phyloP scores from a whole-genome alignment of 2,888 invertebrate genomes.

The Latheticus oryzae region DNA sequence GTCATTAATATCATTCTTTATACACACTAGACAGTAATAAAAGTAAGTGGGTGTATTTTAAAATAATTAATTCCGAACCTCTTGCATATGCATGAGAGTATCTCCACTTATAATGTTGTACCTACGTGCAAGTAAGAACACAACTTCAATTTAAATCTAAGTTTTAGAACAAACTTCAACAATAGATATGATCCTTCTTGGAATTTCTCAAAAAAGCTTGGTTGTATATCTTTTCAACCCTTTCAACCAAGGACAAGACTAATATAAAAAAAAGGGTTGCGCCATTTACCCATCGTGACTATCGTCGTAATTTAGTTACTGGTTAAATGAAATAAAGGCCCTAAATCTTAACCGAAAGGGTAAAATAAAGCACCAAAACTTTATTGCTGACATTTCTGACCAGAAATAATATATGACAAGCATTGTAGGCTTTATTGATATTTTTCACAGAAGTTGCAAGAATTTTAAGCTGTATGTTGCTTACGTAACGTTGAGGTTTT shows the following conservation, averaged over 20 bases:
- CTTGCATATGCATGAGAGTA: too few species aligned
- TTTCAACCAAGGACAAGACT: slow-evolving; percentile 40
- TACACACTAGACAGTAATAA: too few species aligned
- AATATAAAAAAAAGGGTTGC: slow-evolving; percentile 49
- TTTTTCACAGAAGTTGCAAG: slow-evolving; percentile 17
- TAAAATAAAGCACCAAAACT: slow-evolving; percentile 42
- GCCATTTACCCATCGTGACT: slow-evolving; percentile 44
- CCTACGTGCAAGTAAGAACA: too few species aligned
- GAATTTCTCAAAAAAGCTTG: slow-evolving; percentile 4
- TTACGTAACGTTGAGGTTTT: slow-evolving; percentile 12
- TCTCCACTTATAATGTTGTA: too few species aligned
- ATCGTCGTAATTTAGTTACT: slow-evolving; percentile 44
- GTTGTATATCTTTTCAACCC: slow-evolving; percentile 24
- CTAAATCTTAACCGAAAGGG: slow-evolving; percentile 46
- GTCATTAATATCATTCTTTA: too few species aligned
- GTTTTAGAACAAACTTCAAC: too few species aligned
- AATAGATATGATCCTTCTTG: slow-evolving; percentile 21
- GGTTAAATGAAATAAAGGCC: slow-evolving; percentile 43
- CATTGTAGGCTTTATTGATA: slow-evolving; percentile 18
- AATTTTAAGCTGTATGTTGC: slow-evolving; percentile 1
- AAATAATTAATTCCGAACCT: slow-evolving; percentile 1
- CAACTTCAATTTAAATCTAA: too few species aligned
- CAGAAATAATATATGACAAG: slow-evolving; percentile 14
- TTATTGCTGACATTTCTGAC: slow-evolving; percentile 36
- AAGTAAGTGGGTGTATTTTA: slow-evolving; percentile 16